Evolutionary conservation across 1,140 invertebrate genomes (phyloP), one percentile per base, ranked within the genome.

Genomic region (Danaus plexippus): DNA sequence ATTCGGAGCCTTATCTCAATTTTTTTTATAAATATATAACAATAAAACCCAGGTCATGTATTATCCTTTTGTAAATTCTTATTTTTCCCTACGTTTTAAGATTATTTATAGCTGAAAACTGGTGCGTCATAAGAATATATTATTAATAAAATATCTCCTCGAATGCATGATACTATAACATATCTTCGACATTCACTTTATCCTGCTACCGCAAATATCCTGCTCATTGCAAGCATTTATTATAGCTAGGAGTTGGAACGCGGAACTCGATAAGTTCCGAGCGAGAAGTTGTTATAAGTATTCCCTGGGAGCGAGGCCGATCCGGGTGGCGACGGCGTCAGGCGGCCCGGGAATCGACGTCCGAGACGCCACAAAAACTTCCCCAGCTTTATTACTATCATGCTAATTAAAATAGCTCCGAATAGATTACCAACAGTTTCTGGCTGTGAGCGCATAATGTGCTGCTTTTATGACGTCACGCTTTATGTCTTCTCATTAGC

Each of bases 401-500:
- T 79, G 78, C 73, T 81, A 85, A 85, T 82, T 85, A 83, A 83
- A 85, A 86, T 80, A 80, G 78, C 78, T 82, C 67, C 66, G 79
- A 78, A 83, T 84, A 84, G 77, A 83, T 84, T 78, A 81, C 73
- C 70, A 71, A 64, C 71, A 80, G 78, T 77, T 81, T 79, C 77
- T 84, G 80, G 75, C 80, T 70, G 73, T 63, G 69, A 67, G 69
- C 73, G 71, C 75, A 81, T 85, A 81, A 80, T 78, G 75, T 73
- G 69, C 67, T 77, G 71, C 67, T 74, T 84, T 86, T 83, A 86
- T 77, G 83, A 79, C 77, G 78, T 81, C 72, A 81, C 76, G 75
- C 77, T 84, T 84, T 83, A 86, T 84, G 80, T 73, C 65, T 69
- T 73, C 74, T 84, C 77, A 83, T 83, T 84, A 84, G 76, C 75